Base-by-base conservation (phyloP, 1,140 invertebrate species). In the Heliconius himera region DNA sequence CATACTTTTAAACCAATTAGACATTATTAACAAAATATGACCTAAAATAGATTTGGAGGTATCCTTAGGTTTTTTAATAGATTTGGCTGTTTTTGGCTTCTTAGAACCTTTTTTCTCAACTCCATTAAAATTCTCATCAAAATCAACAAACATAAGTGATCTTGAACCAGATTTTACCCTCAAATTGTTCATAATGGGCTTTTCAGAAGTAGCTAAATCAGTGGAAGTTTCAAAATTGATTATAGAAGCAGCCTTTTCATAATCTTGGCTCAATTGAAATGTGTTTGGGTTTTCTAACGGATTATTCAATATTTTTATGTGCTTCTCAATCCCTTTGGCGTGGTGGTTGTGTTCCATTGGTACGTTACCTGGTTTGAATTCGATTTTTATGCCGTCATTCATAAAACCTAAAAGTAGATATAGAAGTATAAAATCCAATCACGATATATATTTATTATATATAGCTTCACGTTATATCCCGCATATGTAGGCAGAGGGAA, bases 61-160 rank as follows among this genome's bases (percentile, higher is more conserved):
- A 16, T n/a, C n/a, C 60, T 29, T 29, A 26, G 60, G 29, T 26
- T 5, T 26, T 26, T 66, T 66, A 29, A 29, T 66, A 66, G 22
- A 66, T 29, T 13, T 66, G 8, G 26, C 4, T 3, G 60, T 66
- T 18, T n/a, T 5, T 4, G 6, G n/a, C n/a, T n/a, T n/a, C n/a
- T n/a, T 29, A 26, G 60, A 66, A 66, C 0, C 3, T 26, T 66
- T 66, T 29, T 66, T 16, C 22, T n/a, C 60, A 26, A 11, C 26
- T 29, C 9, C 60, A 20, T 20, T 51, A 26, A 16, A 66, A 16
- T 11, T 66, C 29, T 0, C 60, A 16, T 66, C 60, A 66, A 29
- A 29, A 66, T 79, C 71, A 76, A 74, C 72, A 70, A 66, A 81
- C 70, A 80, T 82, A 13, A 82, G 73, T 46, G 78, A 74, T 70